phyloP scores from a whole-genome alignment of 2,113 vertebrate species.

The Clarias batrachus region DNA sequence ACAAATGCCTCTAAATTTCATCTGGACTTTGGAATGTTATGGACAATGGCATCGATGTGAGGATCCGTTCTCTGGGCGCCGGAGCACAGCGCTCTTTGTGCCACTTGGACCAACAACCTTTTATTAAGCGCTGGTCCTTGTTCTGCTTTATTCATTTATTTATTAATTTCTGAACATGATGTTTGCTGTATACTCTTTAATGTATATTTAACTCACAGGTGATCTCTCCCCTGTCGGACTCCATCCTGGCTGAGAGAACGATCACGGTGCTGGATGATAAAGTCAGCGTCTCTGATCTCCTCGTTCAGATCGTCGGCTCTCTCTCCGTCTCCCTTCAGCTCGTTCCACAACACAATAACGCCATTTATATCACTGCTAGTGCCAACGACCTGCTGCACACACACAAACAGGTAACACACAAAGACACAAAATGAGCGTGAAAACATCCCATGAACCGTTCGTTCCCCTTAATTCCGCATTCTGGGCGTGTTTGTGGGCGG shows the following conservation, averaged over 20 bases:
- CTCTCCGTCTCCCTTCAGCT: conserved; percentile 80
- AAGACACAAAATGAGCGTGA: neutral
- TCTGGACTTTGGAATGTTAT: neutral
- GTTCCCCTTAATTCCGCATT: neutral
- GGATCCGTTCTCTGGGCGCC: neutral
- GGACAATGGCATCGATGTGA: neutral
- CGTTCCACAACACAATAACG: conserved; percentile 78
- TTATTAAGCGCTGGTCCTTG: neutral
- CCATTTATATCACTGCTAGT: conserved; percentile 77
- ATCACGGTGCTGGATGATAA: conserved; percentile 90
- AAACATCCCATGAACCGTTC: neutral
- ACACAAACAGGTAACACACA: conserved; percentile 79
- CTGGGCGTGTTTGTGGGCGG: neutral
- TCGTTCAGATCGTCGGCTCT: conserved; percentile 86
- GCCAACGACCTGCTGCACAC: conserved; percentile 83
- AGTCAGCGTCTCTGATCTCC: conserved; percentile 88
- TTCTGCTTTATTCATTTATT: neutral
- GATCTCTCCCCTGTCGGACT: conserved; percentile 90
- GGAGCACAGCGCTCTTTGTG: neutral
- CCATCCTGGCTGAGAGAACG: conserved; percentile 95
- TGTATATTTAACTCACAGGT: conserved; percentile 72
- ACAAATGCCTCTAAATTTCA: neutral
- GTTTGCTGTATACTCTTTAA: neutral
- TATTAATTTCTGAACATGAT: neutral
- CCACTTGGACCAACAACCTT: neutral